These are phyloP conservation scores for Formica exsecta DNA, from an alignment of 1,140 invertebrate species.

Conservation along the genomic window DNA sequence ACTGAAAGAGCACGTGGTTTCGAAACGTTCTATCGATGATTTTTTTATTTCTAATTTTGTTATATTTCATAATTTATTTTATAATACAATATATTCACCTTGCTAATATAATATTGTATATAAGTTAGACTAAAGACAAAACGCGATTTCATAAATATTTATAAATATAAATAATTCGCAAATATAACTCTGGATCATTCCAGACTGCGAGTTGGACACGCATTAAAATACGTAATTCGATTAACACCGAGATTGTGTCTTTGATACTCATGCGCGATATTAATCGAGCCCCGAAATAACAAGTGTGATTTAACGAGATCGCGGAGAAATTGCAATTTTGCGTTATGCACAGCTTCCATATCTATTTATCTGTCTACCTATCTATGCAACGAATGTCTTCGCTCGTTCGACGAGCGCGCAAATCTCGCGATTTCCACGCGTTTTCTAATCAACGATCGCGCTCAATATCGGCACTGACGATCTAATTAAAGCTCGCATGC, in stretches of 20 bases:
- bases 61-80: too few species aligned
- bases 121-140: not conserved
- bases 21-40: not conserved
- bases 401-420: constrained; percentile 43
- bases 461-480: constrained; percentile 53
- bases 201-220: not conserved
- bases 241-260: constrained; percentile 5
- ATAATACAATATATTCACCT: too few species aligned
- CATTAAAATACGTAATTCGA: not conserved
- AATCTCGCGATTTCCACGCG: constrained; percentile 54
- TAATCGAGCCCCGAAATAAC: constrained; percentile 33
- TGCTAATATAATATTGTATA: not conserved
- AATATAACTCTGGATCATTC: not conserved
- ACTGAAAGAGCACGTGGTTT: not conserved
- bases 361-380: too few species aligned
- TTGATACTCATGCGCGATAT: constrained; percentile 17
- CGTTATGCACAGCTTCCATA: not conserved
- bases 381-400: not conserved
- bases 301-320: constrained; percentile 14
- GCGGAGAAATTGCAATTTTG: constrained; percentile 16
- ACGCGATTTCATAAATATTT: too few species aligned
- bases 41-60: not conserved
- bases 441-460: constrained; percentile 56
- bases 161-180: too few species aligned
- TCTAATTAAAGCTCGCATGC: constrained; percentile 70